Percentiles rank a stretch among this genome's conserved stretches.
phyloP scores from a whole-genome alignment of 92 coral and sea anemone species.

The Paragorgia papillata region DNA sequence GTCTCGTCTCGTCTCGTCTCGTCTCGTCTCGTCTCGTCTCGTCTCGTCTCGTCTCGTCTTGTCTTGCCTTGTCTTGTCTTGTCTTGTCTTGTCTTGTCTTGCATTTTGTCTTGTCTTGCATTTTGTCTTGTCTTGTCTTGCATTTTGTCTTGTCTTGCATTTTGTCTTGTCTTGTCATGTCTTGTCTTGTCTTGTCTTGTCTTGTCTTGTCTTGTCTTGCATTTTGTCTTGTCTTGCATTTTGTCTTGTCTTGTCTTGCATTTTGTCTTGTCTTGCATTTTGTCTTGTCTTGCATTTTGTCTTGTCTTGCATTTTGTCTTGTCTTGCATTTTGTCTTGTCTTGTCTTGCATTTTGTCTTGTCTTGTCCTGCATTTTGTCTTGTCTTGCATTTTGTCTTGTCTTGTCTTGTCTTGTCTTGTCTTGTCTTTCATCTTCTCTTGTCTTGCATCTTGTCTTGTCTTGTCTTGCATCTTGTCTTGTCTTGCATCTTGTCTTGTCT shows the following conservation, averaged over 20 bases:
- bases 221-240: no score
- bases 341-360: no score
- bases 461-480: no score
- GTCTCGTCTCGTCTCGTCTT: background rate
- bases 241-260: slow-evolving; percentile 9
- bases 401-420: no score
- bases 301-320: background rate
- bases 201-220: background rate
- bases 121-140: slow-evolving; percentile 4
- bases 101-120: background rate
- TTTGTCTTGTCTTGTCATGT: background rate
- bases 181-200: background rate
- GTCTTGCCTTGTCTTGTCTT: background rate
- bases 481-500: no score
- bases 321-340: background rate
- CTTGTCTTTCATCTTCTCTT: no score
- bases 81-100: no score
- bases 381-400: no score
- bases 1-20: background rate
- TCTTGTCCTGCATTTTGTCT: no score
- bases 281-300: slow-evolving; percentile 1
- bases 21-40: background rate
- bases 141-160: background rate
- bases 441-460: no score
- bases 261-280: slow-evolving; percentile 1